A percentile compares a stretch with the other conserved stretches of the same genome.
phyloP scores from a whole-genome alignment of 2,888 invertebrate species.

The Digitonthophagus gazella region DNA sequence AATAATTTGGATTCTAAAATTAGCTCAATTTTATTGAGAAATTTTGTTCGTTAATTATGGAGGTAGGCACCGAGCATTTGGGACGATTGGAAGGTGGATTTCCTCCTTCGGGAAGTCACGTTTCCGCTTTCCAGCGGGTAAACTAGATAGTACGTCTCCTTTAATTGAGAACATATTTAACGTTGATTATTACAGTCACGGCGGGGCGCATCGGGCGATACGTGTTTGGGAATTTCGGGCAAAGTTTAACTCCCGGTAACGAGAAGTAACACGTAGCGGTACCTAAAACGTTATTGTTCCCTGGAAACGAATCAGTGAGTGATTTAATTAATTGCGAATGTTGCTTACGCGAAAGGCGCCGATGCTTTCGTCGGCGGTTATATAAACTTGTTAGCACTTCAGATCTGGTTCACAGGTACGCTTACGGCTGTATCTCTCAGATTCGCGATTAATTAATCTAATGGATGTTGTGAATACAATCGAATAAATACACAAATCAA shows the following conservation, averaged over 20 bases:
- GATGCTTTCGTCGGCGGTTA: background rate
- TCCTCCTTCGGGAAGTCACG: background rate
- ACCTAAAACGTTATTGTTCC: constrained; percentile 1
- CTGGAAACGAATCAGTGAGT: constrained; percentile 4
- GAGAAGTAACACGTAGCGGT: constrained; percentile 2
- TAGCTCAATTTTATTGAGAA: background rate
- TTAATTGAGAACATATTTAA: constrained; percentile 12
- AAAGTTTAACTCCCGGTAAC: constrained; percentile 2
- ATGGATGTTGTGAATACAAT: no score
- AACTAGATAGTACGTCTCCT: constrained; percentile 13
- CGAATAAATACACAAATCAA: no score
- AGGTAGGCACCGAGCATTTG: background rate
- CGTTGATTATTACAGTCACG: constrained; percentile 10
- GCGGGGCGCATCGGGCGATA: background rate
- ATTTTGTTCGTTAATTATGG: background rate
- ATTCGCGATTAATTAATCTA: background rate
- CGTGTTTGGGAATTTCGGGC: constrained; percentile 6
- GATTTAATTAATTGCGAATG: constrained; percentile 4
- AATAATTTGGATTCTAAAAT: no score
- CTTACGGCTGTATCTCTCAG: background rate
- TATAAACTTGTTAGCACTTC: background rate
- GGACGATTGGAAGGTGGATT: background rate
- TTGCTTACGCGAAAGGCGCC: background rate
- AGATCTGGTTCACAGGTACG: background rate
- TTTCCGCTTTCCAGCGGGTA: constrained; percentile 6